Conservation (phyloP, 2,113 vertebrate species). For the Rhombomys opimus region DNA sequence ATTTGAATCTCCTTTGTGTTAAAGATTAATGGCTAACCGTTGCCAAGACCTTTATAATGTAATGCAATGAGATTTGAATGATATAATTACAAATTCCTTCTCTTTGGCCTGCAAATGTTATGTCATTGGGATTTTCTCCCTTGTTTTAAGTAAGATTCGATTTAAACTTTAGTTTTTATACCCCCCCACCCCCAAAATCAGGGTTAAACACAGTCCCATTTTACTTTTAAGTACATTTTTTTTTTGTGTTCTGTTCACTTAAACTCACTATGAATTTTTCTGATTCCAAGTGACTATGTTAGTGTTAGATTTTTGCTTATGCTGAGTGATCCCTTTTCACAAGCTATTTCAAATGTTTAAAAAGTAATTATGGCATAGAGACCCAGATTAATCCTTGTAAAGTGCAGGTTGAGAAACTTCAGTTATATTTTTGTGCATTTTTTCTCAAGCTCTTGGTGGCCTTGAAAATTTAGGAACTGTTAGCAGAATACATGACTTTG, state of each 20-base stretch:
- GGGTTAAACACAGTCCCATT: not conserved
- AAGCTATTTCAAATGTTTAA: slow-evolving; percentile 44
- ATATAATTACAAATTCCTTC: slow-evolving; percentile 63
- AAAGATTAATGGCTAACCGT: slow-evolving; percentile 81
- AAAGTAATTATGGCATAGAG: slow-evolving; percentile 28
- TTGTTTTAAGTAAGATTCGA: slow-evolving; percentile 37
- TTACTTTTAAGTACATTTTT: slow-evolving; percentile 45
- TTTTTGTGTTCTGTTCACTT: slow-evolving; percentile 52
- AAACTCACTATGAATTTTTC: slow-evolving; percentile 65
- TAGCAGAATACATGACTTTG: not conserved
- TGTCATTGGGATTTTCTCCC: slow-evolving; percentile 70
- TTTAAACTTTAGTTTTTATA: slow-evolving; percentile 59
- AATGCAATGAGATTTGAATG: slow-evolving; percentile 59
- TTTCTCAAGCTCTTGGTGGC: not conserved
- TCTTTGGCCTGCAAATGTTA: slow-evolving; percentile 66
- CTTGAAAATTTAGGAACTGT: slow-evolving; percentile 51
- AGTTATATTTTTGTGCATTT: not conserved
- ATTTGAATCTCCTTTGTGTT: slow-evolving; percentile 85
- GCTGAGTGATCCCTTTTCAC: slow-evolving; percentile 35
- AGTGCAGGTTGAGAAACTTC: slow-evolving; percentile 32
- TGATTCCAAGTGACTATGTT: not conserved
- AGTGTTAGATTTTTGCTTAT: slow-evolving; percentile 66
- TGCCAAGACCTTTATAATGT: slow-evolving; percentile 70
- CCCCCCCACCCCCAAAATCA: not conserved
- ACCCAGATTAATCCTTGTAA: slow-evolving; percentile 31